Conservation (phyloP, 2,797 vertebrate species). For the Odontamblyopus lacepedii region DNA sequence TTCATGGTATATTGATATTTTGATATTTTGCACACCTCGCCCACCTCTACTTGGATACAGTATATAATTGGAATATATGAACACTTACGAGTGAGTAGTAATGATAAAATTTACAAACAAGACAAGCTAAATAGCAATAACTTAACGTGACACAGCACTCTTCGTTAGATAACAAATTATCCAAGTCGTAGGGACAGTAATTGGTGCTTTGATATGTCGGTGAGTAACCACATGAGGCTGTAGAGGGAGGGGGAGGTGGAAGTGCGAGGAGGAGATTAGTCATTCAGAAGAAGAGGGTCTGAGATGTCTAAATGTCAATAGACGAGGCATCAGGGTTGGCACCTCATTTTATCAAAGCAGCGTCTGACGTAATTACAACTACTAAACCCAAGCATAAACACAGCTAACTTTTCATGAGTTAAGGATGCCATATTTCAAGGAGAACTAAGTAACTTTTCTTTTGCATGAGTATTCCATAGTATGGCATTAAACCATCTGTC, state of each 20-base stretch:
- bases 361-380: neutral
- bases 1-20: no score
- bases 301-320: neutral
- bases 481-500: no score
- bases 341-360: neutral
- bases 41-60: no score
- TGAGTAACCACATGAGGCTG: conserved; percentile 11
- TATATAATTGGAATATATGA: neutral
- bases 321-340: neutral
- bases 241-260: conserved; percentile 7
- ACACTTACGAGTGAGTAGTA: conserved; percentile 4
- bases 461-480: no score
- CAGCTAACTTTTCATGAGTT: neutral
- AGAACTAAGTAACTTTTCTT: no score
- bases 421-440: neutral
- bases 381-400: neutral
- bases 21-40: no score
- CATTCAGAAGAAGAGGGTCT: conserved; percentile 15
- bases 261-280: conserved; percentile 32
- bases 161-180: conserved; percentile 55
- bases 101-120: conserved; percentile 2
- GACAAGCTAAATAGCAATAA: conserved; percentile 43
- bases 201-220: conserved; percentile 60
- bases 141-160: conserved; percentile 47
- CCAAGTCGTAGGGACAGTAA: conserved; percentile 49